These are phyloP conservation scores for Budorcas taxicolor DNA, from an alignment of 2,113 vertebrate genomes.

Conservation along the genomic window DNA sequence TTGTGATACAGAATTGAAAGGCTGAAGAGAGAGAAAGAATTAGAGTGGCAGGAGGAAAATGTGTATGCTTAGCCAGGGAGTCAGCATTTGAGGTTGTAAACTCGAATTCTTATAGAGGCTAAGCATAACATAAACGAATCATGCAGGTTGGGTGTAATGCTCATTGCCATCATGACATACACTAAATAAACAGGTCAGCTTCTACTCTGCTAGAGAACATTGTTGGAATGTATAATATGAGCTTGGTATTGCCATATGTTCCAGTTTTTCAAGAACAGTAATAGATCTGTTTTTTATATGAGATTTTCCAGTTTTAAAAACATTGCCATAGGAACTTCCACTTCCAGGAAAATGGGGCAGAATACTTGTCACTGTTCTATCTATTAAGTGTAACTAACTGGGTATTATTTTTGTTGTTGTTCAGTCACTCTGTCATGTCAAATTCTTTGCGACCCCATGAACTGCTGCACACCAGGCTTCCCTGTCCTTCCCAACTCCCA, in stretches of 20 bases:
- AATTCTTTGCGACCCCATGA: neutral
- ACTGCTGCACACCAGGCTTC: accelerated
- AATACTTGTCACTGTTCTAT: neutral
- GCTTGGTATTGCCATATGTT: slow-evolving; percentile 22
- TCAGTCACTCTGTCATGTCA: neutral
- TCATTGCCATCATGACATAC: neutral
- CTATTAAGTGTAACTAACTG: neutral
- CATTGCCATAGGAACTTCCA: neutral
- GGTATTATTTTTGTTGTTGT: neutral
- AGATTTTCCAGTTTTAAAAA: slow-evolving; percentile 38
- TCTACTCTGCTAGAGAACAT: neutral
- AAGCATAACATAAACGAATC: neutral
- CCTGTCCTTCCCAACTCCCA: neutral
- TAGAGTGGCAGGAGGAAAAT: neutral
- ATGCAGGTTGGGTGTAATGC: neutral
- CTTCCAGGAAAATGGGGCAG: neutral
- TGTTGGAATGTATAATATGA: slow-evolving; percentile 11
- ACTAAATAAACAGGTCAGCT: slow-evolving; percentile 10
- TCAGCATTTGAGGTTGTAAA: neutral
- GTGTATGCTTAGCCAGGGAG: neutral
- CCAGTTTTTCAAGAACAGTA: slow-evolving; percentile 40
- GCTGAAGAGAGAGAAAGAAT: neutral
- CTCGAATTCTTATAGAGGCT: neutral
- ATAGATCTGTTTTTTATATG: slow-evolving; percentile 34
- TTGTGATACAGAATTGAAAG: slow-evolving; percentile 4